Evolutionary conservation across 2,888 invertebrate genomes (phyloP), one percentile per base, ranked within the genome.

Genomic region (Panopea generosa): DNA sequence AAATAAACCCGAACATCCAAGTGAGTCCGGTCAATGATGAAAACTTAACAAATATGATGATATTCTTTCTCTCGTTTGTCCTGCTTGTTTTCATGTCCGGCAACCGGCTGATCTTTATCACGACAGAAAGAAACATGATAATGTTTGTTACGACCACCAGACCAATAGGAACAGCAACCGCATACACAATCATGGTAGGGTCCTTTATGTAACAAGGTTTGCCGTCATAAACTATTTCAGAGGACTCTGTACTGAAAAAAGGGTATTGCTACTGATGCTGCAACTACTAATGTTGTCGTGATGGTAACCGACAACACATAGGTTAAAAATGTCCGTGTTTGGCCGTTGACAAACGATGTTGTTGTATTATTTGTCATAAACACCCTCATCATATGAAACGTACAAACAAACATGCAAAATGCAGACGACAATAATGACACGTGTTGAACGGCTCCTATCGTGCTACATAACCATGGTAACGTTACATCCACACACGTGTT

Each of bases 331-430:
- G 33, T 4, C 11, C 33, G 6, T 7, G 11, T 22, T 45, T 66
- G 65, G 14, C n/a, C 49, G 7, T 43, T 49, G 20, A 38, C n/a
- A 7, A 11, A n/a, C 24, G 38, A 18, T n/a, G 22, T 22, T 16
- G 66, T 52, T 27, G 27, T 60, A 9, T n/a, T 18, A 7, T 18
- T 45, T 20, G 50, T 50, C 16, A 33, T n/a, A 26, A 66, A 47
- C n/a, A 56, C 66, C 16, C 49, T 52, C 40, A 61, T 45, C 61
- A 62, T 62, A 22, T 69, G 69, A 22, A 61, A 55, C 4, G 69
- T 61, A 47, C 69, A 69, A 20, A 69, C 24, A 45, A 59, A 59
- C 61, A 69, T 69, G 55, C 69, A 69, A 24, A 56, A 45, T 11
- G 20, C 18, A 4, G 50, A 50, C 2, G 50, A n/a, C 18, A 50